Conservation (phyloP, 2,797 vertebrate species). For the Chiroxiphia lanceolata region DNA sequence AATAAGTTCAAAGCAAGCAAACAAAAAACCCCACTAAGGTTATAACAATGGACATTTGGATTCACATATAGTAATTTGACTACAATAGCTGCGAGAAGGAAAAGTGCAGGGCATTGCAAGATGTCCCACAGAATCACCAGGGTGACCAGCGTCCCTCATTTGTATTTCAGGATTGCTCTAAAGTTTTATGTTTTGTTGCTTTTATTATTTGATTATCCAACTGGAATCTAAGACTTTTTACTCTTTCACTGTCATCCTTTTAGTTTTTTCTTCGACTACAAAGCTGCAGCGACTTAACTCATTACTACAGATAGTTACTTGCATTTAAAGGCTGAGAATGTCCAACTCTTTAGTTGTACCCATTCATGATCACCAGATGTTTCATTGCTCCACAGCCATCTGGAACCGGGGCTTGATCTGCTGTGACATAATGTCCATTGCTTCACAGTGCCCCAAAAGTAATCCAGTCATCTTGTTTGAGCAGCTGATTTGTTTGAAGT, state of each 20-base stretch:
- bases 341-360: not conserved
- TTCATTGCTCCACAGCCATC: not conserved
- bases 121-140: not conserved
- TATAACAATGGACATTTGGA: not conserved
- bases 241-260: not conserved
- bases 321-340: not conserved
- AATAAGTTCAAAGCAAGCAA: not conserved
- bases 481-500: constrained; percentile 12
- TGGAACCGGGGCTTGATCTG: not conserved
- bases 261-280: not conserved
- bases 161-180: not conserved
- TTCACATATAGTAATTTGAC: not conserved
- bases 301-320: not conserved
- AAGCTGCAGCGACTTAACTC: not conserved
- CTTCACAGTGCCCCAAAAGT: not conserved
- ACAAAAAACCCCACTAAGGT: not conserved
- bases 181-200: not conserved
- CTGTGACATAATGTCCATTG: not conserved
- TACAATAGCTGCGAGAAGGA: not conserved
- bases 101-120: not conserved
- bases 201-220: not conserved
- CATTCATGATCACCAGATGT: not conserved
- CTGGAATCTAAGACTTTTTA: not conserved
- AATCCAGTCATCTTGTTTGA: not conserved
- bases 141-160: not conserved